Percentiles rank a stretch among this genome's conserved stretches.
These are phyloP conservation scores for Anabas testudineus DNA, from an alignment of 2,797 vertebrate genomes.

Conservation along the genomic window DNA sequence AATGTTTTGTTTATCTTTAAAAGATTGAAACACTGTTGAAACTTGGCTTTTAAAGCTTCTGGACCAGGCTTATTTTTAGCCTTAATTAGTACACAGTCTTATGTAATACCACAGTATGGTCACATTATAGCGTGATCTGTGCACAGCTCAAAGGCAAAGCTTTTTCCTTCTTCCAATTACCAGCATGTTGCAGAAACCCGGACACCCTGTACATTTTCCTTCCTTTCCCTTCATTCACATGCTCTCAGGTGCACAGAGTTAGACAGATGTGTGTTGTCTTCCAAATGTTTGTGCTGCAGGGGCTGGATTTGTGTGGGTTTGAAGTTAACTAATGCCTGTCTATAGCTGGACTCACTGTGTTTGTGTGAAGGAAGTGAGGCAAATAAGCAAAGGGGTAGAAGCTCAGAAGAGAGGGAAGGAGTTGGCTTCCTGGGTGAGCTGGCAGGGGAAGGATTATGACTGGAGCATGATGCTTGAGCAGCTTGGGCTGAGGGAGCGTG, in stretches of 20 bases:
- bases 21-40: conserved; percentile 5
- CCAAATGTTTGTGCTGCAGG: conserved; percentile 63
- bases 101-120: conserved; percentile 40
- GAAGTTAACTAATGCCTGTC: conserved; percentile 62
- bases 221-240: conserved; percentile 35
- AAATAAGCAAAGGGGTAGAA: conserved; percentile 33
- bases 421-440: conserved; percentile 36
- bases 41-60: conserved; percentile 9
- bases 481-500: conserved; percentile 71
- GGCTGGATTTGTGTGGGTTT: conserved; percentile 58
- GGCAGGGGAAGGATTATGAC: conserved; percentile 54
- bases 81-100: conserved; percentile 40
- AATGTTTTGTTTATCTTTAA: not conserved
- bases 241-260: conserved; percentile 34
- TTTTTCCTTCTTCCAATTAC: conserved; percentile 25
- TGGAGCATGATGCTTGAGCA: conserved; percentile 64
- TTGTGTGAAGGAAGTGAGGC: conserved; percentile 48
- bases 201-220: conserved; percentile 20
- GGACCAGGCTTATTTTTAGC: conserved; percentile 34
- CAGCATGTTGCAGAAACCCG: conserved; percentile 25
- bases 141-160: conserved; percentile 20
- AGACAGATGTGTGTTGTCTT: conserved; percentile 61
- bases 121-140: conserved; percentile 35
- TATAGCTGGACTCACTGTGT: conserved; percentile 43
- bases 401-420: conserved; percentile 30